Evolutionary conservation across 1,140 invertebrate genomes (phyloP), one percentile per base, ranked within the genome.

Genomic region (Ceratina japonica): DNA sequence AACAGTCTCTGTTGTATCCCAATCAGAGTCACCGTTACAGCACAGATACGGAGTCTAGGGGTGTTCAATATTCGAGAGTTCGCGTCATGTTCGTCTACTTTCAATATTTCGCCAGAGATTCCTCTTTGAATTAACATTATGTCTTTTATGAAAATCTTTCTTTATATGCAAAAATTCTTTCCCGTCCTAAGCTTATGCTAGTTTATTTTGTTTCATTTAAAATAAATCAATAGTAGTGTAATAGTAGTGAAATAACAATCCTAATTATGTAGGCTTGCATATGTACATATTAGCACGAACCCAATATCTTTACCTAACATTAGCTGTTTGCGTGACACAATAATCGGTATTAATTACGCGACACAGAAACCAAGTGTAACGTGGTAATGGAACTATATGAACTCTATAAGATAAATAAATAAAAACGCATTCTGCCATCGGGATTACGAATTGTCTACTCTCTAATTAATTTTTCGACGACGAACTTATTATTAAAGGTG

Each of bases 1-100:
- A 24, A 68, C 49, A 64, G 62, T 71, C 79, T 52, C 24, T 13
- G 59, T 79, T n/a, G 69, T 70, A 70, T 51, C 61, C 59, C 76
- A 70, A 80, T 74, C 63, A 61, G 5, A 44, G 37, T 44, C 49
- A 27, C 13, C 5, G 3, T 1, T 12, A 27, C 15, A 27, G 13
- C 58, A 12, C 49, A 8, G 63, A 80, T 13, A 24, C 37, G 37
- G 37, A 44, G 37, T 44, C 37, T 44, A 44, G 37, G 37, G 37
- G 10, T 44, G 37, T 44, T 44, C 37, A 10, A 44, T 44, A 44
- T 44, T 44, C 37, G 5, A 44, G 44, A 63, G 22, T 62, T 37
- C 20, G 16, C 22, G 8, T 37, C 4, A 1, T 5, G n/a, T n/a
- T 5, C 12, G 16, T n/a, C 20, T 15, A 44, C 52, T 52, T 62